phyloP scores from a whole-genome alignment of 1,140 invertebrate species.

The Cecropterus lyciades region DNA sequence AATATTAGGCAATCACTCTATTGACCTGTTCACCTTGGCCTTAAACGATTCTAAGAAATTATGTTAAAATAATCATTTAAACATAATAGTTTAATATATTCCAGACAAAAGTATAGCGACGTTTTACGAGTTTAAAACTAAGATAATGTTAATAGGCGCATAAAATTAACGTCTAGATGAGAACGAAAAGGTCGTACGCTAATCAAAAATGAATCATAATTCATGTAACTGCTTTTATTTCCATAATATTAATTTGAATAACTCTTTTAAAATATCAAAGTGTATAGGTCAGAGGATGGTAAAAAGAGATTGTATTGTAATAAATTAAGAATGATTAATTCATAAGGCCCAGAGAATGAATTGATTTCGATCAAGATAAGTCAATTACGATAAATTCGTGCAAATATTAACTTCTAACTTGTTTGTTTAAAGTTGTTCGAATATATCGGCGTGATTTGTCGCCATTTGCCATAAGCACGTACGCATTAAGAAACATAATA shows the following conservation, averaged over 20 bases:
- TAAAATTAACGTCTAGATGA: slow-evolving; percentile 22
- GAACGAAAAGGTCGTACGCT: slow-evolving; percentile 4
- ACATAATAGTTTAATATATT: slow-evolving; percentile 5
- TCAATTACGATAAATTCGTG: too few species aligned
- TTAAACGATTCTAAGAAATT: slow-evolving; percentile 27
- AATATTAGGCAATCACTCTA: slow-evolving; percentile 21
- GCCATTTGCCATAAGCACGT: too few species aligned
- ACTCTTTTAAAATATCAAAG: slow-evolving; percentile 3
- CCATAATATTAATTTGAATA: slow-evolving; percentile 1
- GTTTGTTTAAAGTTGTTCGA: too few species aligned
- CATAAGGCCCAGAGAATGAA: too few species aligned
- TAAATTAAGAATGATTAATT: background rate
- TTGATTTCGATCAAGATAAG: too few species aligned
- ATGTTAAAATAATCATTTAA: slow-evolving; percentile 19
- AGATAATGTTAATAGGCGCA: slow-evolving; percentile 24
- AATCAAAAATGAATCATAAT: slow-evolving; percentile 2
- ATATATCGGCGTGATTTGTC: too few species aligned
- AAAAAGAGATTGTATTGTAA: background rate
- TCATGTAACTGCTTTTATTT: background rate
- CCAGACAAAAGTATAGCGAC: background rate
- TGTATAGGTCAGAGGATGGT: too few species aligned
- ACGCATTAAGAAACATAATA: too few species aligned
- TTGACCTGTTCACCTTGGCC: slow-evolving; percentile 32
- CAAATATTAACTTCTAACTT: too few species aligned
- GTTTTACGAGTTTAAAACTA: slow-evolving; percentile 11